Base-by-base conservation (phyloP, 2,113 vertebrate genomes). In the Dendrocopos noguchii region DNA sequence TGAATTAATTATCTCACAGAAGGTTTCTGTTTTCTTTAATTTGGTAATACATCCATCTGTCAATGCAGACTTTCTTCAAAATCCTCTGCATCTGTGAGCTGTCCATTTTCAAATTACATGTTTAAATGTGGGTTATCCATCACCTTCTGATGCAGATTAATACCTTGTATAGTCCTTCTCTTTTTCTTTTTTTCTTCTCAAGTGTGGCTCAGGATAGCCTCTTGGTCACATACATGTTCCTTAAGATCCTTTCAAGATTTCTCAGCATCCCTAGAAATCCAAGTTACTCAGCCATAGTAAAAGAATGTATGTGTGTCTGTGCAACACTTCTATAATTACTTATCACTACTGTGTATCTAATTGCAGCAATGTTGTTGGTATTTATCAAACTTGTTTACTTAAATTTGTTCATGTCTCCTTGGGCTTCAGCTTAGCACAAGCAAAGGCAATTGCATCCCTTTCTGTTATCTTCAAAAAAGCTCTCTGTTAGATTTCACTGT, bases 21-120 rank as follows among this genome's bases (percentile, higher is more conserved):
- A 87, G 25, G 15, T 67, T 84, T 22, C n/a, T 66, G 27, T 80
- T 93, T 89, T 77, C 67, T 89, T 91, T 74, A 71, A 77, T 93
- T 80, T 94, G 53, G 10, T 56, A 64, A 74, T 36, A 22, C 14
- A 66, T 66, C 44, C 46, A 65, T 87, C 84, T 91, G 39, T 80
- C 82, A 90, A 27, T 33, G 53, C 11, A 71, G 25, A 59, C 52
- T 63, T 76, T 63, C 50, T 61, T 52, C 70, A 47, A 90, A 84
- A 91, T 56, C 39, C 7, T 80, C 72, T 60, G 42, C 28, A 83
- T 59, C 76, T 83, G 21, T 74, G 59, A 87, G 52, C 16, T 66
- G 60, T 65, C 75, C 34, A 20, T 87, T 87, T 85, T 74, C 68
- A 91, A 82, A 80, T 47, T 85, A 64, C 67, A 20, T 42, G 55